Evolutionary conservation across 2,113 vertebrate species (phyloP).

Genomic region (Nestor notabilis): DNA sequence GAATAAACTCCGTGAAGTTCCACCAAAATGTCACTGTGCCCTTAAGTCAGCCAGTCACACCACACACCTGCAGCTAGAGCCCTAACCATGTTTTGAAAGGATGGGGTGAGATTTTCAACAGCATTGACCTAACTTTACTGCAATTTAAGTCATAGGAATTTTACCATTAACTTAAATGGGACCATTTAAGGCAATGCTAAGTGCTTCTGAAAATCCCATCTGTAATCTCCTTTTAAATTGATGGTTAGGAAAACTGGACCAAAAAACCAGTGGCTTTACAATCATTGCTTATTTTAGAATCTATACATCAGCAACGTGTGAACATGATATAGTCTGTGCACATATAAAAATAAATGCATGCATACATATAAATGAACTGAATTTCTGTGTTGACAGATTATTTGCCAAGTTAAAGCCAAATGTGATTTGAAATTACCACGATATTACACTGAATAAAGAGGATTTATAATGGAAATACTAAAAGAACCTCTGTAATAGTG

Average conservation of each 20-base stretch:
- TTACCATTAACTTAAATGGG: constrained; percentile 14
- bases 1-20: neutral
- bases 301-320: constrained; percentile 17
- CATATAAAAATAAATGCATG: constrained; percentile 44
- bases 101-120: neutral
- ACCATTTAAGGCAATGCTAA: constrained; percentile 42
- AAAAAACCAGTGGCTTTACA: neutral
- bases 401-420: constrained; percentile 61
- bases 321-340: neutral
- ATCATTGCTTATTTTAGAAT: constrained; percentile 39
- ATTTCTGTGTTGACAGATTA: constrained; percentile 49
- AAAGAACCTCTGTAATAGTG: constrained; percentile 36
- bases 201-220: constrained; percentile 38
- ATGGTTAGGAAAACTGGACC: constrained; percentile 7
- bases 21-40: neutral
- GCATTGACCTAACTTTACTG: neutral
- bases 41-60: neutral
- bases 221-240: constrained; percentile 44
- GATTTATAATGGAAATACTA: constrained; percentile 58
- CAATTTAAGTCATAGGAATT: neutral
- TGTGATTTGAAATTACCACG: constrained; percentile 48
- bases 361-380: constrained; percentile 41
- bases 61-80: neutral
- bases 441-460: constrained; percentile 52
- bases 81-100: neutral